These are phyloP conservation scores for Tonatia bakeri DNA, from an alignment of 2,113 vertebrate species.

Conservation along the genomic window DNA sequence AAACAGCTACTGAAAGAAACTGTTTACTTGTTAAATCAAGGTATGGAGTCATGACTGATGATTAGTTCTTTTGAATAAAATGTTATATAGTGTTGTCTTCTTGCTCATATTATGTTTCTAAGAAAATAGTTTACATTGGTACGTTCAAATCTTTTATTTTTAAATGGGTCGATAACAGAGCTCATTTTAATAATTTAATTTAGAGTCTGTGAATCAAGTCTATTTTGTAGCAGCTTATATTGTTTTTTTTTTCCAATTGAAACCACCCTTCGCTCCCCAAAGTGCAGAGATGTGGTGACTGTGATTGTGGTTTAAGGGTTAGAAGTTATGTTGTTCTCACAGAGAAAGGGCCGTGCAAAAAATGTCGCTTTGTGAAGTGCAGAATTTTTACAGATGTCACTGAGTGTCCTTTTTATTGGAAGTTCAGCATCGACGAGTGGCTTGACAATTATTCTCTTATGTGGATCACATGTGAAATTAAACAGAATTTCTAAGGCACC, in stretches of 20 bases:
- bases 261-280: not conserved
- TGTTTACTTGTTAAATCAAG: slow-evolving; percentile 63
- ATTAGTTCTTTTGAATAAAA: not conserved
- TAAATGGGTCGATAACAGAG: not conserved
- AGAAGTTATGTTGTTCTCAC: not conserved
- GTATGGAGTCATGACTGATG: slow-evolving; percentile 64
- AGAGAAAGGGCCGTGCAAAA: not conserved
- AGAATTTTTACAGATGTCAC: not conserved
- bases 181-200: not conserved
- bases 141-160: not conserved
- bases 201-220: not conserved
- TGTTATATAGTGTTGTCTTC: not conserved
- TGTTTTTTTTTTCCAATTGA: not conserved
- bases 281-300: not conserved
- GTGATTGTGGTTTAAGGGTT: not conserved
- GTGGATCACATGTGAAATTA: not conserved
- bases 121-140: not conserved
- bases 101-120: not conserved
- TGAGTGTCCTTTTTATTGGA: not conserved
- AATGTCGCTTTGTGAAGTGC: not conserved
- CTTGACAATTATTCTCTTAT: not conserved
- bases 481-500: not conserved
- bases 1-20: slow-evolving; percentile 37
- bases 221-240: not conserved
- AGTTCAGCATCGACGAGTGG: not conserved